phyloP scores from a whole-genome alignment of 2,888 invertebrate species.

The Synergus laeviventris region DNA sequence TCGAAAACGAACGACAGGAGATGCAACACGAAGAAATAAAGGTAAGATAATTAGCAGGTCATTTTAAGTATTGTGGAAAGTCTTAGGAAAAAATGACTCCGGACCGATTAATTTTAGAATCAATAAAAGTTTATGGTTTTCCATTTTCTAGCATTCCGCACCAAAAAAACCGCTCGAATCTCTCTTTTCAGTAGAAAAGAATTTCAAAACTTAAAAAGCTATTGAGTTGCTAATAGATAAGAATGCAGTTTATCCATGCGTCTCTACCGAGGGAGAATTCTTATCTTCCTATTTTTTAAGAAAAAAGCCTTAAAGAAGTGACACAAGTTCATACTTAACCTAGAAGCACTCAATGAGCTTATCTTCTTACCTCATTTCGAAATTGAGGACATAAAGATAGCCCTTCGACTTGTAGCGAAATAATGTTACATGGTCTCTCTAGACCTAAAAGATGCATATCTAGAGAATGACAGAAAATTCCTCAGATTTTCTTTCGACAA shows the following conservation, averaged over 20 bases:
- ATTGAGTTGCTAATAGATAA: neutral
- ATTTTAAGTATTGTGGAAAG: neutral
- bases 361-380: slow-evolving; percentile 42
- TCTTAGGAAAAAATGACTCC: neutral
- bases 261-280: slow-evolving; percentile 27
- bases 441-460: slow-evolving; percentile 44
- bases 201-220: neutral
- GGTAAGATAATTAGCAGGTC: neutral
- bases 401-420: slow-evolving; percentile 23
- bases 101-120: neutral
- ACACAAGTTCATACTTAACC: slow-evolving; percentile 44
- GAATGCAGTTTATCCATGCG: slow-evolving; percentile 9
- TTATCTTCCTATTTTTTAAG: slow-evolving; percentile 39
- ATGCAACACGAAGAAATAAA: neutral
- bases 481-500: slow-evolving; percentile 49
- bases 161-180: neutral
- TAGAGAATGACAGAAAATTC: slow-evolving; percentile 44
- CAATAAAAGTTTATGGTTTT: neutral
- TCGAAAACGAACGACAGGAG: neutral
- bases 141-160: neutral
- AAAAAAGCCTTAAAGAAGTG: slow-evolving; percentile 35
- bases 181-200: neutral
- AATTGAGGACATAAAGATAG: slow-evolving; percentile 43
- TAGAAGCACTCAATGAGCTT: slow-evolving; percentile 42
- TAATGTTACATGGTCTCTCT: slow-evolving; percentile 44